These are phyloP conservation scores for Drosophila micromelanica DNA, from an alignment of 1,140 invertebrate species.

Conservation along the genomic window DNA sequence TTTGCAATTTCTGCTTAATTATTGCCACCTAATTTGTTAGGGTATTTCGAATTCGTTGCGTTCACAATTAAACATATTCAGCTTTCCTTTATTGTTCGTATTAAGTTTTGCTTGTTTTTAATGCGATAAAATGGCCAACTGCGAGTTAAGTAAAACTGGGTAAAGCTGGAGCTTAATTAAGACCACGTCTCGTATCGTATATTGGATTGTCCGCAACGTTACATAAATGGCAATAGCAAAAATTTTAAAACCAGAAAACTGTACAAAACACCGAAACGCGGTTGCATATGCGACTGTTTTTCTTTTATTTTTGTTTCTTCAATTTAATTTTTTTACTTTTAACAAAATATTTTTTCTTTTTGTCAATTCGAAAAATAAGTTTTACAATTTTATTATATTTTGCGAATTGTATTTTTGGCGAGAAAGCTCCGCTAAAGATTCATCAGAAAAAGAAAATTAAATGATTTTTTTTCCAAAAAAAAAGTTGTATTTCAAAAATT, in stretches of 20 bases:
- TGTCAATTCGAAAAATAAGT: neutral
- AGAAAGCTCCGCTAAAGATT: slow-evolving; percentile 17
- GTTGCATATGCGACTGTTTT: slow-evolving; percentile 20
- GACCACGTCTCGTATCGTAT: slow-evolving; percentile 53
- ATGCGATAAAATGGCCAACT: slow-evolving; percentile 17
- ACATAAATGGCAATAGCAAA: slow-evolving; percentile 54
- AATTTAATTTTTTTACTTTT: neutral
- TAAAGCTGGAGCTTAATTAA: slow-evolving; percentile 66
- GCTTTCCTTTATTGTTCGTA: slow-evolving; percentile 37
- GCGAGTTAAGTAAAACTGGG: slow-evolving; percentile 41
- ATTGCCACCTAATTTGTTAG: neutral
- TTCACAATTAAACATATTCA: slow-evolving; percentile 1
- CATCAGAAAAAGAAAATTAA: slow-evolving; percentile 24
- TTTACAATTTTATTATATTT: slow-evolving; percentile 9
- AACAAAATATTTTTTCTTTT: neutral
- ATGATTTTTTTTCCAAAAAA: too few species aligned
- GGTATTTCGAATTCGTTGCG: slow-evolving; percentile 15
- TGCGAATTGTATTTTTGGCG: slow-evolving; percentile 1
- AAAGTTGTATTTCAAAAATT: too few species aligned
- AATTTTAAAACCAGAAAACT: slow-evolving; percentile 22
- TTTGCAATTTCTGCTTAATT: neutral
- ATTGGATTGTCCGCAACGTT: slow-evolving; percentile 50
- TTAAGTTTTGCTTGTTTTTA: slow-evolving; percentile 30
- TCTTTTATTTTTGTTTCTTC: neutral
- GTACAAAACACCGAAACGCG: slow-evolving; percentile 15